Evolutionary conservation across 1,140 invertebrate species (phyloP), one percentile per base, ranked within the genome.

Genomic region (Maconellicoccus hirsutus): DNA sequence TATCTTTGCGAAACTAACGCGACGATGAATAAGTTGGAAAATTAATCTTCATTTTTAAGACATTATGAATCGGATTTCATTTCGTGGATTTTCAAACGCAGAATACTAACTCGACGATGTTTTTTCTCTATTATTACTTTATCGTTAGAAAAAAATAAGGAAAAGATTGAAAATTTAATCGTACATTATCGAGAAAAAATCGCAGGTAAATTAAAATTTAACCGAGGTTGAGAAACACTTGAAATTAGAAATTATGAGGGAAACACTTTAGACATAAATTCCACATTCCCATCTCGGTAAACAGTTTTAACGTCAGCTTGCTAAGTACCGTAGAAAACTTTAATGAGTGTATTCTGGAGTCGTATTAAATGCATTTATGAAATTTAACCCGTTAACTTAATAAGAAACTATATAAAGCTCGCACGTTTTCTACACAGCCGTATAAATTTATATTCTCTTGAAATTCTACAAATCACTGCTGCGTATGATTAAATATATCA

Each of bases 321-420:
- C 25, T 66, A 66, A 66, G 61, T 66, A 66, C 61, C 25, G 61
- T 26, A 66, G 61, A 66, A 66, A 66, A 66, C 61, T 66, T 66
- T 66, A 66, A 66, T 66, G 61, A 66, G 61, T 66, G 61, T 66
- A 66, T 66, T 66, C 42, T 52, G 42, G 42, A 52, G 42, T 52
- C 42, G 42, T 52, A 66, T 25, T 66, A 66, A 19, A 66, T 66
- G 61, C 61, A 66, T 66, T 66, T 66, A 25, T 66, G 21, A 66
- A 66, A 66, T 66, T 66, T 66, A 66, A 66, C 25, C 22, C 61
- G 19, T 66, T 66, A 25, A 66, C 61, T 66, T 66, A 66, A 66
- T 66, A 66, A 66, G 61, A 66, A 66, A 66, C 61, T 66, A 66
- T 66, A 66, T 26, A 66, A 66, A 26, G 22, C 61, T 66, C 61